Evolutionary conservation across 2,797 vertebrate species (phyloP).

Genomic region (Micropoecilia bifurca): DNA sequence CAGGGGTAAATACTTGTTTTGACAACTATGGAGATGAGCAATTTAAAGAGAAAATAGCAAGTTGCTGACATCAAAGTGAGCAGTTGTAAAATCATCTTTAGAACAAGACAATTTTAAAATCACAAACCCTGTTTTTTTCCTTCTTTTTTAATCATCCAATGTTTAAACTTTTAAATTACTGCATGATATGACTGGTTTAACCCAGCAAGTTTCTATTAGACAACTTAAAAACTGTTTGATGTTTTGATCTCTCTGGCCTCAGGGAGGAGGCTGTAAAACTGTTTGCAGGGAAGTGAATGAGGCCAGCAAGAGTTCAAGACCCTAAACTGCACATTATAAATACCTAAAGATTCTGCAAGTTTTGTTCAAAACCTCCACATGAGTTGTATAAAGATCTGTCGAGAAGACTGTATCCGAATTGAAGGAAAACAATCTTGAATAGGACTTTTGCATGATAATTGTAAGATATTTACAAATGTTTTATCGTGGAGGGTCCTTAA

Average conservation of each 20-base stretch:
- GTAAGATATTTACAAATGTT: conserved; percentile 37
- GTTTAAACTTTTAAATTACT: background rate
- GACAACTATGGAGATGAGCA: too few relatives aligned
- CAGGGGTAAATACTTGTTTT: too few relatives aligned
- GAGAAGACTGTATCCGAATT: background rate
- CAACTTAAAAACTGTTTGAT: conserved; percentile 40
- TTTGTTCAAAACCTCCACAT: background rate
- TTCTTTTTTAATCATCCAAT: too few relatives aligned
- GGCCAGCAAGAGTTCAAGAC: background rate
- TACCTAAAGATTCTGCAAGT: too few relatives aligned
- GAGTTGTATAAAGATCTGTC: background rate
- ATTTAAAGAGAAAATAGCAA: background rate
- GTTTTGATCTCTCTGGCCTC: conserved; percentile 33
- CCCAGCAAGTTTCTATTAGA: conserved; percentile 7
- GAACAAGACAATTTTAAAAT: background rate
- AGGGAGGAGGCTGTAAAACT: conserved; percentile 6
- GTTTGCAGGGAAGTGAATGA: conserved; percentile 1
- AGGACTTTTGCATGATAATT: conserved; percentile 16
- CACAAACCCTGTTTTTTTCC: background rate
- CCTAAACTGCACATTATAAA: background rate
- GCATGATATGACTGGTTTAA: background rate
- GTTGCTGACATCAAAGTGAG: background rate
- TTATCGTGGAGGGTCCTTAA: conserved; percentile 48
- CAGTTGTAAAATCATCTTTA: background rate
- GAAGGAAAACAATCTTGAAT: conserved; percentile 16